These are phyloP conservation scores for Sula dactylatra DNA, from an alignment of 2,113 vertebrate species.

Conservation along the genomic window DNA sequence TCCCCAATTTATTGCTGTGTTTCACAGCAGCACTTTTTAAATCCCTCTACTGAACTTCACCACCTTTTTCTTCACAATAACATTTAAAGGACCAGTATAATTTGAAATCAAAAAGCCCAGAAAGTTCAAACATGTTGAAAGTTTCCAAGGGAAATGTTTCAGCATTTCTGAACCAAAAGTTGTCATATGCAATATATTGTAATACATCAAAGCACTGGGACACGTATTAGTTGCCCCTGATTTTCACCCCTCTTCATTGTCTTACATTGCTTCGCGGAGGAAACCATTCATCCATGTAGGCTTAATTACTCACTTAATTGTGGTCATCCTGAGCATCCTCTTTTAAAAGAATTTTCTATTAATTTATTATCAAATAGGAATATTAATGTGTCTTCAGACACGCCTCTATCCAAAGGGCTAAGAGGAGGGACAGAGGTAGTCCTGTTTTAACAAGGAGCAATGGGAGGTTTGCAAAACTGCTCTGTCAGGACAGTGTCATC, in stretches of 20 bases:
- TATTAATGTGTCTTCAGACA: background rate
- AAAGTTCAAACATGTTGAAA: background rate
- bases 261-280: accelerated
- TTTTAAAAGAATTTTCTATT: background rate
- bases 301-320: background rate
- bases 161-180: background rate
- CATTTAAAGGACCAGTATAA: background rate
- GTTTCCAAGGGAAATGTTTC: background rate
- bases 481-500: background rate
- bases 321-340: background rate
- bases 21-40: background rate
- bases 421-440: background rate
- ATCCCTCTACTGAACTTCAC: background rate
- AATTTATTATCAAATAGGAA: background rate
- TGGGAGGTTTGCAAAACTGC: background rate
- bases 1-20: background rate
- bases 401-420: background rate
- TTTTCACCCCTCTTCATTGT: background rate
- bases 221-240: accelerated
- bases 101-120: background rate
- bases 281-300: background rate
- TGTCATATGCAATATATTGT: background rate
- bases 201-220: background rate
- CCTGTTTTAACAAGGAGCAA: background rate
- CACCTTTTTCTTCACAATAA: background rate